phyloP scores from a whole-genome alignment of 92 coral and sea anemone species.

The Meandrina meandrites region DNA sequence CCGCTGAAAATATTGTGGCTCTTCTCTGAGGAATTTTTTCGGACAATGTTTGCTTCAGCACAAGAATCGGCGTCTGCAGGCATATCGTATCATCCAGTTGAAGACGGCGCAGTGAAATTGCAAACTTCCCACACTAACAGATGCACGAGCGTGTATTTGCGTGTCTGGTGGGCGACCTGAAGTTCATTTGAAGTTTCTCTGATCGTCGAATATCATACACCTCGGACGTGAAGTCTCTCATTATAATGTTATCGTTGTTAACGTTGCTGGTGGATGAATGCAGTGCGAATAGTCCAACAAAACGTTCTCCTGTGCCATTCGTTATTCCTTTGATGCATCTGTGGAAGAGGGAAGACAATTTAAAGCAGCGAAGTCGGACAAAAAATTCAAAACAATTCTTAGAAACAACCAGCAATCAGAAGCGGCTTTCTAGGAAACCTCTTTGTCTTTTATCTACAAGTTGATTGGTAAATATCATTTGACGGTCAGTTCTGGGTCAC shows the following conservation, averaged over 20 bases:
- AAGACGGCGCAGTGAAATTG: not conserved
- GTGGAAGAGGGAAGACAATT: too few relatives aligned
- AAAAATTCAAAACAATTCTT: not conserved
- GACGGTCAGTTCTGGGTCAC: not conserved
- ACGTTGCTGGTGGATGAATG: not conserved
- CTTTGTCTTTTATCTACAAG: not conserved
- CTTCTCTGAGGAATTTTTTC: not conserved
- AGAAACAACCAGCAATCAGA: not conserved
- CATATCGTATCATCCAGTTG: too few relatives aligned
- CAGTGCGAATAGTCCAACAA: too few relatives aligned
- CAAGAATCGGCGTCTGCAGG: not conserved
- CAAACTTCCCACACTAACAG: not conserved
- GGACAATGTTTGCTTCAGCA: too few relatives aligned
- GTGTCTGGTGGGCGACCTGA: slow-evolving; percentile 4
- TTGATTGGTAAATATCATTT: not conserved
- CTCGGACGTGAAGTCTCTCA: too few relatives aligned
- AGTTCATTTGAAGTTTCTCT: not conserved
- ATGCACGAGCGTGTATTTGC: not conserved
- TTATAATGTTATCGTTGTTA: not conserved
- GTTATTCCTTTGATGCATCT: too few relatives aligned
- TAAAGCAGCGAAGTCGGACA: too few relatives aligned
- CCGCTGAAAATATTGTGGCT: not conserved
- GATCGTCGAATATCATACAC: not conserved
- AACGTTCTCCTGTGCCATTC: too few relatives aligned
- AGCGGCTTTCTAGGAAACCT: not conserved